phyloP scores from a whole-genome alignment of 2,113 vertebrate genomes.

The Sus scrofa region DNA sequence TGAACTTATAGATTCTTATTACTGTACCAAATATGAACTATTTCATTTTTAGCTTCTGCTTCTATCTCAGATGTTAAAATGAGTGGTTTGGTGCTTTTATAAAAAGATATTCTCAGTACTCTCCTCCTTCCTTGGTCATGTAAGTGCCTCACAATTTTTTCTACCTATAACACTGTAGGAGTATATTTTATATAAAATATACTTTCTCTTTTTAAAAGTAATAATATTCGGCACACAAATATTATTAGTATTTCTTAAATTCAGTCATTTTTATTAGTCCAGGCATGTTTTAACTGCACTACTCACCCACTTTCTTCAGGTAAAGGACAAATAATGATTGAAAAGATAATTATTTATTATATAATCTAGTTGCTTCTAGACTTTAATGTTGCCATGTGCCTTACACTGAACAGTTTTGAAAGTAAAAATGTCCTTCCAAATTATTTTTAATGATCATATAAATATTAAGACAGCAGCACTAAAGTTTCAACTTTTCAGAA shows the following conservation, averaged over 20 bases:
- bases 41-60: slow-evolving; percentile 79
- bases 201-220: slow-evolving; percentile 67
- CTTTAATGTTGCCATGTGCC: slow-evolving; percentile 88
- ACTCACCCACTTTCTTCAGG: slow-evolving; percentile 83
- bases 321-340: slow-evolving; percentile 81
- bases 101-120: slow-evolving; percentile 77
- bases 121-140: slow-evolving; percentile 84
- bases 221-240: slow-evolving; percentile 33
- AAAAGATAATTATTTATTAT: slow-evolving; percentile 83
- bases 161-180: slow-evolving; percentile 84
- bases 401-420: slow-evolving; percentile 86
- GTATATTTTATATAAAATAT: slow-evolving; percentile 82
- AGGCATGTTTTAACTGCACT: slow-evolving; percentile 78
- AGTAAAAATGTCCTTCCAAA: slow-evolving; percentile 49
- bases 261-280: slow-evolving; percentile 71
- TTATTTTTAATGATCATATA: slow-evolving; percentile 55
- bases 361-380: slow-evolving; percentile 80
- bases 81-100: slow-evolving; percentile 87
- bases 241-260: slow-evolving; percentile 59
- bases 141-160: slow-evolving; percentile 89
- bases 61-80: slow-evolving; percentile 85
- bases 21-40: slow-evolving; percentile 80
- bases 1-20: slow-evolving; percentile 55
- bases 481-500: slow-evolving; percentile 76
- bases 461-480: slow-evolving; percentile 73